These are phyloP conservation scores for Achroia grisella DNA, from an alignment of 1,140 invertebrate species.

Conservation along the genomic window DNA sequence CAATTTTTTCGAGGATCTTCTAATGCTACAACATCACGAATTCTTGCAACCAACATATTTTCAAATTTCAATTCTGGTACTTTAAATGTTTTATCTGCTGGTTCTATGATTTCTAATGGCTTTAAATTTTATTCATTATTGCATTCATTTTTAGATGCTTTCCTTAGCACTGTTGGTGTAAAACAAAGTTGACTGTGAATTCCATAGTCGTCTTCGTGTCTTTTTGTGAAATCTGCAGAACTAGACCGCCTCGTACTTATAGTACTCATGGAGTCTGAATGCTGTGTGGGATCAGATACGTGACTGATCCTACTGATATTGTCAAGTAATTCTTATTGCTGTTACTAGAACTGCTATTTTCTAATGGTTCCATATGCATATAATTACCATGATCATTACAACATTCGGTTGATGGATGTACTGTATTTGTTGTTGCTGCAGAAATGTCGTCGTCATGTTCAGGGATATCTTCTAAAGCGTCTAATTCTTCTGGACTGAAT, in stretches of 20 bases:
- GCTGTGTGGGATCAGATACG: conserved; percentile 57
- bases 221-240: conserved; percentile 67
- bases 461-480: conserved; percentile 67
- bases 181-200: conserved; percentile 45
- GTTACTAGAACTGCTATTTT: conserved; percentile 48
- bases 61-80: conserved; percentile 49
- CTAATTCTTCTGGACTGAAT: conserved; percentile 72
- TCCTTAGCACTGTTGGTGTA: conserved; percentile 55
- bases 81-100: conserved; percentile 44
- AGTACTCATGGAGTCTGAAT: conserved; percentile 52
- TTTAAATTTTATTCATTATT: conserved; percentile 46
- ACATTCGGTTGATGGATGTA: conserved; percentile 47
- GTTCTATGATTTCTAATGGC: conserved; percentile 15
- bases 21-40: conserved; percentile 78
- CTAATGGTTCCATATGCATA: conserved; percentile 57
- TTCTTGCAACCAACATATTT: conserved; percentile 51
- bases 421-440: conserved; percentile 52
- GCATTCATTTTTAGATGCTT: conserved; percentile 41
- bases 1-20: conserved; percentile 86
- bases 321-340: conserved; percentile 53
- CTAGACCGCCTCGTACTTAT: conserved; percentile 59
- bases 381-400: conserved; percentile 57
- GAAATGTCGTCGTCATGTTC: conserved; percentile 65
- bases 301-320: conserved; percentile 61
- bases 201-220: conserved; percentile 54